A percentile compares a stretch with the other conserved stretches of the same genome.
phyloP scores from a whole-genome alignment of 2,797 vertebrate genomes.

The Zenarchopterus dispar region DNA sequence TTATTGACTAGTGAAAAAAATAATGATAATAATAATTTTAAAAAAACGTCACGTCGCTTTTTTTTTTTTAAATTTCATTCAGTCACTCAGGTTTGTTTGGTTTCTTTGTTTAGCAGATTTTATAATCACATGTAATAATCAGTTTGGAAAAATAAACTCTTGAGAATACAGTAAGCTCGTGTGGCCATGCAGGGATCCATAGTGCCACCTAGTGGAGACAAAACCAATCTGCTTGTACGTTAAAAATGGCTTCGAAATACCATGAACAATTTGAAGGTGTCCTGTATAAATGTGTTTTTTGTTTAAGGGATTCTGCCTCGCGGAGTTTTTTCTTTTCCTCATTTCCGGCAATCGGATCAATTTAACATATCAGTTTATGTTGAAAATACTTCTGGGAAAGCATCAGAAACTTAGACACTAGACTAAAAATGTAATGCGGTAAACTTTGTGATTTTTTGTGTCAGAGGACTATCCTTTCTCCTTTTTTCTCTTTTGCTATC shows the following conservation, averaged over 20 bases:
- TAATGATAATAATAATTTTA: too few species aligned
- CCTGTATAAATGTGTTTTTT: not conserved
- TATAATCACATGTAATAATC: not conserved
- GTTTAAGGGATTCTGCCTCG: not conserved
- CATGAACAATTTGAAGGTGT: too few species aligned
- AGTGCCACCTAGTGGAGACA: constrained; percentile 55
- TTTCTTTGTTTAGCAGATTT: not conserved
- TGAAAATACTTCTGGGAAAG: not conserved
- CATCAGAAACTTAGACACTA: not conserved
- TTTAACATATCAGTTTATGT: not conserved
- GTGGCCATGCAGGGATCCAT: constrained; percentile 19
- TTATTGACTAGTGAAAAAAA: too few species aligned
- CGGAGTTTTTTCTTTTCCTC: not conserved
- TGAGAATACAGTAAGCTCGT: not conserved
- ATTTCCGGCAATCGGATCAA: not conserved
- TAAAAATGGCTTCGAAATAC: not conserved
- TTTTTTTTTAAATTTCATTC: too few species aligned
- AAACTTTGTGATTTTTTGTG: not conserved
- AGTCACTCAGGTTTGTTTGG: not conserved
- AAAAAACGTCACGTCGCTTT: too few species aligned
- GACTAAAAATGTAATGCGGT: not conserved
- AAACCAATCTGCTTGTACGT: not conserved
- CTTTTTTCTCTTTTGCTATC: not conserved
- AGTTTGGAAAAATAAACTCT: too few species aligned
- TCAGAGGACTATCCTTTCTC: not conserved